A percentile compares a stretch with the other conserved stretches of the same genome.
Evolutionary conservation across 1,140 invertebrate genomes (phyloP).

Genomic region (Calosoma granatense): DNA sequence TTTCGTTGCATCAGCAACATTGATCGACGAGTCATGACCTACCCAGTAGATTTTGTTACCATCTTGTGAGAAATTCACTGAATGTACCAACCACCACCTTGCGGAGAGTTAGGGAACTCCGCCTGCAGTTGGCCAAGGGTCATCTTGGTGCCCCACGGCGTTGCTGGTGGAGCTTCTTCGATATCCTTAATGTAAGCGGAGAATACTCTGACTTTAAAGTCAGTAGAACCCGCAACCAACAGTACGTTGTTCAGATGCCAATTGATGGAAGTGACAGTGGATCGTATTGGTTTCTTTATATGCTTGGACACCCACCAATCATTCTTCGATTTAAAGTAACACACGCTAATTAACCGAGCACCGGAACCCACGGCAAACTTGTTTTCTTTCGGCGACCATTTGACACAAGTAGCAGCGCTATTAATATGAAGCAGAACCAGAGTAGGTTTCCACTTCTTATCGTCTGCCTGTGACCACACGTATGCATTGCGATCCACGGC

Average conservation of each 20-base stretch:
- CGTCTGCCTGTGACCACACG: slow-evolving; percentile 80
- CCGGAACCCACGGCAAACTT: slow-evolving; percentile 99
- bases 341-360: slow-evolving; percentile 89
- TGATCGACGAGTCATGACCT: slow-evolving; percentile 91
- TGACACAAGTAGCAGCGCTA: slow-evolving; percentile 94
- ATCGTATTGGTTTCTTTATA: slow-evolving; percentile 96
- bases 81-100: slow-evolving; percentile 93
- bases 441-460: slow-evolving; percentile 92
- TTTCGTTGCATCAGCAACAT: slow-evolving; percentile 80
- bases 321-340: slow-evolving; percentile 96
- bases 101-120: slow-evolving; percentile 78
- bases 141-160: slow-evolving; percentile 86
- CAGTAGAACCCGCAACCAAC: slow-evolving; percentile 84
- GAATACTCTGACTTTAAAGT: slow-evolving; percentile 93
- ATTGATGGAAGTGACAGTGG: slow-evolving; percentile 92
- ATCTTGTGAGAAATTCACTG: slow-evolving; percentile 88
- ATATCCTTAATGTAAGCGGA: slow-evolving; percentile 96
- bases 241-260: slow-evolving; percentile 99
- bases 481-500: slow-evolving; percentile 98
- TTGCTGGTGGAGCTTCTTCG: slow-evolving; percentile 73
- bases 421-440: slow-evolving; percentile 93
- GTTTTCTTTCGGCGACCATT: slow-evolving; percentile 98
- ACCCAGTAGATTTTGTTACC: slow-evolving; percentile 96
- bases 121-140: slow-evolving; percentile 79
- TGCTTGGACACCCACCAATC: slow-evolving; percentile 99